Evolutionary conservation across 1,140 invertebrate species (phyloP), one percentile per base, ranked within the genome.

Genomic region (Ceratosolen solmsi): DNA sequence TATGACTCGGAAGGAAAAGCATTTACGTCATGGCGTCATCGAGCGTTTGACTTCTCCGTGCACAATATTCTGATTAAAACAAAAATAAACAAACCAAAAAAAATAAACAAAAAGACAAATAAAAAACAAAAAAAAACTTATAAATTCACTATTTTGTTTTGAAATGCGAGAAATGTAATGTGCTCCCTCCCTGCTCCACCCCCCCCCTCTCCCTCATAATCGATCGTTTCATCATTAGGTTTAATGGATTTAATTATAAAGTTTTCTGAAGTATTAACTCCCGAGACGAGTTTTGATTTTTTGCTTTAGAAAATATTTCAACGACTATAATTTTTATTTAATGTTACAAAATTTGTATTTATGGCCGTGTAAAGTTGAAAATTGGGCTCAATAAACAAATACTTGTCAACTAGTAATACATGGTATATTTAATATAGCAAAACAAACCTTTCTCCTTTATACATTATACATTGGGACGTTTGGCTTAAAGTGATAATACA

Each of bases 301-400:
- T 71, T 80, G 63, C 82, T 83, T 80, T 80, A 71, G 70, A 83
- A 83, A 83, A 83, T 58, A 38, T 76, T 22, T 83, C 79, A 85
- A 86, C 82, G 74, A 84, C 84, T 86, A 83, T 85, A 86, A 86
- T 88, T 88, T 87, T 88, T 88, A 89, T 88, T 89, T 88, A 88
- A 86, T 82, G 82, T 76, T 85, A 83, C 85, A 82, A 89, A 86
- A 86, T 85, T 87, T 82, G 86, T 89, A 89, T 89, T 89, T 89
- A 89, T 89, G 86, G 86, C 78, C 84, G 85, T 84, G 84, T 87
- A 83, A 78, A 77, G 79, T 77, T 86, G 86, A 86, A 88, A 76
- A 86, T 85, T 88, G 87, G 87, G 85, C 85, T 88, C 86, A 89
- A 89, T 89, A 89, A 89, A 89, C 71, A 79, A n/a, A 87, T 86